phyloP scores from a whole-genome alignment of 2,113 vertebrate species.

The Ctenodactylus gundi region DNA sequence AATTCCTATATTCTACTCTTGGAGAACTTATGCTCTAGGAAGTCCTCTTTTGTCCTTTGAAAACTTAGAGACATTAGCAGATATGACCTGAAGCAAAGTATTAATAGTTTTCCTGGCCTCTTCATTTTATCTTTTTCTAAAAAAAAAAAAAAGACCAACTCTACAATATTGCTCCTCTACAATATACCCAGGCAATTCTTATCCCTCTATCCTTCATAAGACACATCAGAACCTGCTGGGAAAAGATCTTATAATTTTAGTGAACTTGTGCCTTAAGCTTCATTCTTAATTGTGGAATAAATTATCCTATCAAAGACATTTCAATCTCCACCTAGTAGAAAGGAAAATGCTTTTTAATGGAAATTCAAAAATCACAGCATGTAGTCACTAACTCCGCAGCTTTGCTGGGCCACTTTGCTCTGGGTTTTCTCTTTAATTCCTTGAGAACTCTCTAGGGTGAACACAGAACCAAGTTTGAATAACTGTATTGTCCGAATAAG shows the following conservation, averaged over 20 bases:
- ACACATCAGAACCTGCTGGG: constrained; percentile 1
- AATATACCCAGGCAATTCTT: neutral
- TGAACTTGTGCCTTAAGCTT: constrained; percentile 39
- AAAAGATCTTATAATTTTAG: constrained; percentile 39
- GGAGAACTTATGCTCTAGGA: neutral
- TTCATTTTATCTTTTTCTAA: constrained; percentile 12
- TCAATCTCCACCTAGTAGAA: constrained; percentile 40
- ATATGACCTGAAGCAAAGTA: neutral
- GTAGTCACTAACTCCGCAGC: neutral
- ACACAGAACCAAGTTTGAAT: neutral
- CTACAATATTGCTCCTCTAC: neutral
- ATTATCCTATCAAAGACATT: constrained; percentile 63
- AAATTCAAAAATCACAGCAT: constrained; percentile 62
- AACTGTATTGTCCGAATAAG: constrained; percentile 18
- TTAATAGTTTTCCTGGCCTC: neutral
- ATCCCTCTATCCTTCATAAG: neutral
- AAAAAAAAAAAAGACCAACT: too few relatives aligned
- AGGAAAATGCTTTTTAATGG: constrained; percentile 51
- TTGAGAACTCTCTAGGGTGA: constrained; percentile 28
- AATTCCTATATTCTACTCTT: constrained; percentile 14
- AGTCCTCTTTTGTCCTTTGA: neutral
- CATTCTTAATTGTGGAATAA: constrained; percentile 57
- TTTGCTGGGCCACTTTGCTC: constrained; percentile 34
- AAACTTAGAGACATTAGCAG: constrained; percentile 24
- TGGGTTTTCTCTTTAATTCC: constrained; percentile 43